Evolutionary conservation across 30 jellyfish, hydroid and myxozoan genomes (phyloP), one percentile per base, ranked within the genome.

Genomic region (Aurelia aurita complex sp. Pacific): DNA sequence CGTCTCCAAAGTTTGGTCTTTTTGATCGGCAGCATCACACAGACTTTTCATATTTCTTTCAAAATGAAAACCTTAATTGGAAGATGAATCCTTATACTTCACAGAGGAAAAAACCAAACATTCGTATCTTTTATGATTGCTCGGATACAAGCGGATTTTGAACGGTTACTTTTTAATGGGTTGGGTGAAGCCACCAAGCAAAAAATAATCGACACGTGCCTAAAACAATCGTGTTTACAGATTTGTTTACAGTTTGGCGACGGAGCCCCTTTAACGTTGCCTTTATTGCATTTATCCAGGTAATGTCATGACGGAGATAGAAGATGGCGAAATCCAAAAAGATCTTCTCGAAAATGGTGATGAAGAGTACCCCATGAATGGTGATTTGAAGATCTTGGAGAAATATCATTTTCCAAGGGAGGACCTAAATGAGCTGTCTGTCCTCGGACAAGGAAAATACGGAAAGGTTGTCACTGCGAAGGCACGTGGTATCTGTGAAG

Each of bases 391-490:
- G 53, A 55, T 74, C 29, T 34, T 91, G 51, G 96, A 86, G 34
- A 82, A 81, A 55, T 93, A 89, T 87, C 62, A 70, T 18, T 75
- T 81, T 72, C 90, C 95, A 17, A 68, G 97, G 73, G 96, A 88
- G 63, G 90, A 77, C 62, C 5, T 93, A 40, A 79, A 62, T 53
- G 93, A 93, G 72, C 87, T 73, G 33, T 62, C 64, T 29, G 68
- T 74, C 10, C 72, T 93, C 15, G 98, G 98, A 76, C 87, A 69
- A 59, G 98, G 98, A 15, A 93, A 93, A 76, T 74, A 88, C 61
- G 98, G 98, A 68, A 88, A 92, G 11, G 91, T 93, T 61, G 81
- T 33, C 90, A 69, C 76, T 62, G 98, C 97, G 65, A 79, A 82
- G 52, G 97, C 96, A n/a, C 74, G 85, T 63, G 97, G 96, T 34